A percentile compares a stretch with the other conserved stretches of the same genome.
Evolutionary conservation across 1,140 invertebrate genomes (phyloP).

Genomic region (Heliothis virescens): DNA sequence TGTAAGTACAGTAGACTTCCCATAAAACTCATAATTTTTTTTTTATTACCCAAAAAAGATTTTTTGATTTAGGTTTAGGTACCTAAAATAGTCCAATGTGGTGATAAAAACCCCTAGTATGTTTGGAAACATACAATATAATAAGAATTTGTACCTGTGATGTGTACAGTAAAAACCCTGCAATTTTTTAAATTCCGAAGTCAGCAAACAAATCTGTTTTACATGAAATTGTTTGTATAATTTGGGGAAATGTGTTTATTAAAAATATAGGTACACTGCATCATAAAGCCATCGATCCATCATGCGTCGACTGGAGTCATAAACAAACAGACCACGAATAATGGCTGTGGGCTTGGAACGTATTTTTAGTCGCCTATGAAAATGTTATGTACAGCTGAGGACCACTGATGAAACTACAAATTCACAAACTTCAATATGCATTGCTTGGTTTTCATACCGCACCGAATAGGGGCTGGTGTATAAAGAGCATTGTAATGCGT

Average conservation of each 20-base stretch:
- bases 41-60: too few relatives aligned
- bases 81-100: too few relatives aligned
- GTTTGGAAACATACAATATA: too few relatives aligned
- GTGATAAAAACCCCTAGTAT: too few relatives aligned
- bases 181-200: not conserved
- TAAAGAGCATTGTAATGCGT: conserved; percentile 2
- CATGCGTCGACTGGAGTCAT: conserved; percentile 37
- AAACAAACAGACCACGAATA: conserved; percentile 39
- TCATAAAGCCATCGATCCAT: conserved; percentile 41
- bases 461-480: not conserved
- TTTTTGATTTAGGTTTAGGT: too few relatives aligned
- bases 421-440: conserved; percentile 3
- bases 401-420: not conserved
- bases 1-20: too few relatives aligned
- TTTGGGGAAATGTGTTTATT: conserved; percentile 11
- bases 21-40: too few relatives aligned
- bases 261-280: conserved; percentile 12
- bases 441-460: not conserved
- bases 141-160: too few relatives aligned
- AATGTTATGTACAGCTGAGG: not conserved
- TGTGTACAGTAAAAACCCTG: not conserved
- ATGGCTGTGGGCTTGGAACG: conserved; percentile 22
- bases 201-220: conserved; percentile 16
- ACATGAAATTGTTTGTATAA: conserved; percentile 21
- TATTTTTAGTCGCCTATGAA: conserved; percentile 35